These are phyloP conservation scores for Villa cingulata DNA, from an alignment of 2,888 invertebrate genomes.

Conservation along the genomic window DNA sequence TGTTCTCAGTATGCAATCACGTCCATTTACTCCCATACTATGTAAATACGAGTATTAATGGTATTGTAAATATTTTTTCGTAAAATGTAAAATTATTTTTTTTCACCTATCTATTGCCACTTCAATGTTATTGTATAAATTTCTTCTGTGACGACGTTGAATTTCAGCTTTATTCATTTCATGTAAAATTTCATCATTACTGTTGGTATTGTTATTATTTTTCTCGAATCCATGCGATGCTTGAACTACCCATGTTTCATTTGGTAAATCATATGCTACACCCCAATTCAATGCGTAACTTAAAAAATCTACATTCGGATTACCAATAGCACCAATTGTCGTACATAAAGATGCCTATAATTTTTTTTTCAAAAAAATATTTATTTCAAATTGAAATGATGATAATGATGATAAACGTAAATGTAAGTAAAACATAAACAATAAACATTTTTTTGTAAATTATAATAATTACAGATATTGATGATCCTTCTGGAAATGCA, in stretches of 20 bases:
- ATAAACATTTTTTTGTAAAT: no score
- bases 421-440: no score
- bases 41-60: constrained; percentile 18
- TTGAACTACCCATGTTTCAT: constrained; percentile 40
- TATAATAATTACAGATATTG: constrained; percentile 35
- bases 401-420: no score
- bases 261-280: constrained; percentile 49
- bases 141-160: constrained; percentile 46
- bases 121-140: constrained; percentile 55
- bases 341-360: constrained; percentile 43
- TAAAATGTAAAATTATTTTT: neutral
- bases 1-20: constrained; percentile 54
- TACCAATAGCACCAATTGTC: constrained; percentile 45
- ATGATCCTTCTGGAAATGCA: constrained; percentile 44
- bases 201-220: neutral
- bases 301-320: constrained; percentile 43
- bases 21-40: constrained; percentile 66
- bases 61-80: neutral
- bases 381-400: neutral
- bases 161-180: constrained; percentile 17
- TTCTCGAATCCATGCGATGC: constrained; percentile 23
- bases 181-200: no score
- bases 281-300: constrained; percentile 58
- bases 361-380: neutral
- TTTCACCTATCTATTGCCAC: constrained; percentile 55